Conservation (phyloP, 2,888 invertebrate genomes). For the Erpobdella octoculata region DNA sequence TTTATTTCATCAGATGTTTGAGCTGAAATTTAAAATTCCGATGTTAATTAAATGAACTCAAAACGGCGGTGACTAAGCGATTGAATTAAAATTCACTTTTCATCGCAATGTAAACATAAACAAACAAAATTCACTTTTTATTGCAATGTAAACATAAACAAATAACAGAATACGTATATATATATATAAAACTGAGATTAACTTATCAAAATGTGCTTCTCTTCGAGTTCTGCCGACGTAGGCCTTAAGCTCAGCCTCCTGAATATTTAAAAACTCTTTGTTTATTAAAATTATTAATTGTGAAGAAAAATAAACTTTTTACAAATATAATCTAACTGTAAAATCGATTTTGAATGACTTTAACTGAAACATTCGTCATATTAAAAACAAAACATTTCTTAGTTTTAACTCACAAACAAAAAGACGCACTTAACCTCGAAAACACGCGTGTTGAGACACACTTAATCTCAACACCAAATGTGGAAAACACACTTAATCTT, state of each 20-base stretch:
- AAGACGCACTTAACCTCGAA: slow-evolving; percentile 82
- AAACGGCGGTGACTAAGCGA: not conserved
- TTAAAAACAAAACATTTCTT: no score
- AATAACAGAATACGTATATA: not conserved
- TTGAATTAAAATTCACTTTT: no score
- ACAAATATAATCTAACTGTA: no score
- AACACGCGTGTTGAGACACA: slow-evolving; percentile 60
- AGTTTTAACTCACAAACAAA: slow-evolving; percentile 62
- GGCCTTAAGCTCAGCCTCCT: slow-evolving; percentile 92
- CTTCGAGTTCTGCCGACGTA: slow-evolving; percentile 91
- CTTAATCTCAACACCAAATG: not conserved
- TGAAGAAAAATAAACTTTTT: not conserved
- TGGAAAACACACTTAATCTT: no score
- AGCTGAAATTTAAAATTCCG: not conserved
- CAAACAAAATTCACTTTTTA: no score
- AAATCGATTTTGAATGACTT: no score
- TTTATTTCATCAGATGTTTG: slow-evolving; percentile 72
- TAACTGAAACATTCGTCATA: no score
- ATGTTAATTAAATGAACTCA: not conserved
- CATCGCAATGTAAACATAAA: no score
- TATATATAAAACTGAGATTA: not conserved
- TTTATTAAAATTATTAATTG: not conserved
- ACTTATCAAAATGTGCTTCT: slow-evolving; percentile 95
- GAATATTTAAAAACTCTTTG: slow-evolving; percentile 29
- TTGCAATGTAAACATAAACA: no score